Evolutionary conservation across 1,140 invertebrate genomes (phyloP).

Genomic region (Anastrepha ludens): DNA sequence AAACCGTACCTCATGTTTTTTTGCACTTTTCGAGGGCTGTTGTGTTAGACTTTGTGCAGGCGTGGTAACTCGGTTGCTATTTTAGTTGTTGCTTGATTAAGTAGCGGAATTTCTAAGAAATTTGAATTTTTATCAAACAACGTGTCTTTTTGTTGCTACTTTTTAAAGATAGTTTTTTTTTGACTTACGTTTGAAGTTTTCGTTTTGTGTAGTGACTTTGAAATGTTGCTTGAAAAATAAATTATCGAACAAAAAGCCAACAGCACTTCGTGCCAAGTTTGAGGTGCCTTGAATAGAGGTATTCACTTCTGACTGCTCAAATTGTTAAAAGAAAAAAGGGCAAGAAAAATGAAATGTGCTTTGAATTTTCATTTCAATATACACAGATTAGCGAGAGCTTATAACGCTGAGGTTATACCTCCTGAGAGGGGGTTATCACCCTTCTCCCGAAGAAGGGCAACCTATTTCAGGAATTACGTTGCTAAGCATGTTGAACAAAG

Average conservation of each 20-base stretch:
- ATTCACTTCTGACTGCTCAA: not conserved
- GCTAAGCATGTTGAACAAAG: too few relatives aligned
- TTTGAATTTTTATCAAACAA: constrained; percentile 37
- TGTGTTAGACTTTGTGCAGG: not conserved
- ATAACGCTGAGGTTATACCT: too few relatives aligned
- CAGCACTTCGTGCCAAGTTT: not conserved
- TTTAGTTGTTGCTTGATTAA: not conserved
- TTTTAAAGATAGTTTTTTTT: not conserved
- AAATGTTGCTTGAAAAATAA: not conserved
- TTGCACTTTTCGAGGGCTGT: not conserved
- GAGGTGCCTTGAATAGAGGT: not conserved
- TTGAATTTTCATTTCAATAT: too few relatives aligned
- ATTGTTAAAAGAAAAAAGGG: too few relatives aligned
- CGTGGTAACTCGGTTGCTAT: not conserved
- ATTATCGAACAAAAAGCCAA: not conserved
- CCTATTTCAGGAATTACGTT: too few relatives aligned
- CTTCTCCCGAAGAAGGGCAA: too few relatives aligned
- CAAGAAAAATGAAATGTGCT: too few relatives aligned
- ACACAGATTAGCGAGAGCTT: too few relatives aligned
- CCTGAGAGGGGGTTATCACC: too few relatives aligned
- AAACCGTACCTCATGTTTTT: constrained; percentile 11
- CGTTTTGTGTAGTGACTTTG: constrained; percentile 24
- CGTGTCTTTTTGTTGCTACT: not conserved
- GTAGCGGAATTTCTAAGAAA: not conserved
- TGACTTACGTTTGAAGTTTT: not conserved